phyloP scores from a whole-genome alignment of 1,140 invertebrate species.

The Ceratina calcarata region DNA sequence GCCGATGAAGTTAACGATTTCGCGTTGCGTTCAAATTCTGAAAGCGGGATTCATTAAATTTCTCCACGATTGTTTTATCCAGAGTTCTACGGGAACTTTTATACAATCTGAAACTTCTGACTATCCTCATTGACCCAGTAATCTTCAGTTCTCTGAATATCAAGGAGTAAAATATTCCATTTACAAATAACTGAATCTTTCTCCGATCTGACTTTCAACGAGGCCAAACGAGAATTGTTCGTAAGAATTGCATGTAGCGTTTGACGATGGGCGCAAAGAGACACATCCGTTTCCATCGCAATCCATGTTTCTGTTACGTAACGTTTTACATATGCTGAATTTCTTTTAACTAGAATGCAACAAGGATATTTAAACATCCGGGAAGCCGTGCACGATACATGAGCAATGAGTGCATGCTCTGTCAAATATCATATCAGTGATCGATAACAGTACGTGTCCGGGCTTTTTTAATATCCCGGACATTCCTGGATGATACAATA shows the following conservation, averaged over 20 bases:
- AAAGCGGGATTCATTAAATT: conserved; percentile 25
- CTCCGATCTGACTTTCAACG: too few species aligned
- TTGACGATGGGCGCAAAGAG: too few species aligned
- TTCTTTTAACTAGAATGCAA: too few species aligned
- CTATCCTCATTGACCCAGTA: neutral
- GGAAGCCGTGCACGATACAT: neutral
- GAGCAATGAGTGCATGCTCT: neutral
- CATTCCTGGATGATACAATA: neutral
- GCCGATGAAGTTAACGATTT: conserved; percentile 12
- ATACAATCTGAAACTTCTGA: neutral
- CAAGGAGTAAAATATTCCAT: neutral
- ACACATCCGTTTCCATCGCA: too few species aligned
- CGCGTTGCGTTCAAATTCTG: neutral
- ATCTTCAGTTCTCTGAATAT: neutral
- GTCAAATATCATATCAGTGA: neutral
- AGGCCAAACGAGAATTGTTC: too few species aligned
- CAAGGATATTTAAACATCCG: too few species aligned
- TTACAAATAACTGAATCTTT: too few species aligned
- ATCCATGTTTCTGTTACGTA: too few species aligned
- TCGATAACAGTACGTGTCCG: neutral
- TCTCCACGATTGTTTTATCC: conserved; percentile 9
- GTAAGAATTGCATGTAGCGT: too few species aligned
- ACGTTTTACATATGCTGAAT: too few species aligned
- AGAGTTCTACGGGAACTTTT: neutral
- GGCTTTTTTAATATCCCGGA: neutral